These are phyloP conservation scores for Heteronetta atricapilla DNA, from an alignment of 2,113 vertebrate genomes.

Conservation along the genomic window DNA sequence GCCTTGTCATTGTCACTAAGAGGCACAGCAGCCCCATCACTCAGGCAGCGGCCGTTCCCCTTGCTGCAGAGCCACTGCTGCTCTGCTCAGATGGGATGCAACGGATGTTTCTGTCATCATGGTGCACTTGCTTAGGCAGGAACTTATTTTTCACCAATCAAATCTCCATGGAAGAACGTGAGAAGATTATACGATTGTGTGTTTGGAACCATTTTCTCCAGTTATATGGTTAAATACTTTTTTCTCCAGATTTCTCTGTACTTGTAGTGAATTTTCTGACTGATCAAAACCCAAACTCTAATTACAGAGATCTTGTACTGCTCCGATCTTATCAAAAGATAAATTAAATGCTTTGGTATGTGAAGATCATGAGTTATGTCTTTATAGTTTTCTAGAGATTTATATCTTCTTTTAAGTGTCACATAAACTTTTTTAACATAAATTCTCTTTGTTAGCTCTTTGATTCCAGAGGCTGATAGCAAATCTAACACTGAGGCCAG, in stretches of 20 bases:
- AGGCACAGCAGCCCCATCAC: background rate
- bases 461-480: background rate
- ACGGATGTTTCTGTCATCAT: background rate
- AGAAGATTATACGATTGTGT: background rate
- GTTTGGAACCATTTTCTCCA: background rate
- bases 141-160: background rate
- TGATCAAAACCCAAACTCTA: slow-evolving; percentile 37
- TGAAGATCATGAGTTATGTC: slow-evolving; percentile 8
- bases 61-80: background rate
- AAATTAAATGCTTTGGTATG: background rate
- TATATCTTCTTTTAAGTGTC: slow-evolving; percentile 2
- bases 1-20: background rate
- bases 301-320: slow-evolving; percentile 9
- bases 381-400: slow-evolving; percentile 6
- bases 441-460: background rate
- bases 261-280: background rate
- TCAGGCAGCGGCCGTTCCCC: background rate
- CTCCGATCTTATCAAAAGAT: slow-evolving; percentile 10
- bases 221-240: background rate
- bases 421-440: background rate
- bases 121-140: background rate
- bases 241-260: background rate
- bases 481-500: background rate
- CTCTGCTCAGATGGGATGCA: background rate
- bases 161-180: background rate